A percentile compares a stretch with the other conserved stretches of the same genome.
phyloP scores from a whole-genome alignment of 2,888 invertebrate genomes.

The Tridacna crocea region DNA sequence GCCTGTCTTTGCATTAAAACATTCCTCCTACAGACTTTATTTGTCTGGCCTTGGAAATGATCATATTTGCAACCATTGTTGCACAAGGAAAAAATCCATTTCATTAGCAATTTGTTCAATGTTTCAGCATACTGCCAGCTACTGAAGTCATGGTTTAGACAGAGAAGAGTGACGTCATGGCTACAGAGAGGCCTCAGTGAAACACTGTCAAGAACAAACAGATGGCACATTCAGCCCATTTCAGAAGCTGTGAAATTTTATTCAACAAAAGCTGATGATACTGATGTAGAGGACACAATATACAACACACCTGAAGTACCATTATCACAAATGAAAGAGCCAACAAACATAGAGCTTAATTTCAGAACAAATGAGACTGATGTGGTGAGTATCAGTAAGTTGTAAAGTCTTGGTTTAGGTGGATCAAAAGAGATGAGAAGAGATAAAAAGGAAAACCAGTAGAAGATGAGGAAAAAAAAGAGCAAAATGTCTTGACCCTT shows the following conservation, averaged over 20 bases:
- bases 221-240: not conserved
- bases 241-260: not conserved
- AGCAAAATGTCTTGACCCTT: too few species aligned
- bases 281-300: too few species aligned
- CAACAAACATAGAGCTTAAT: constrained; percentile 24
- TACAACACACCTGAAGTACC: too few species aligned
- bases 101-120: not conserved
- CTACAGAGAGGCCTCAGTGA: not conserved
- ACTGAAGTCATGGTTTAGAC: constrained; percentile 26
- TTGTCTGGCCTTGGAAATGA: too few species aligned
- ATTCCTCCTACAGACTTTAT: too few species aligned
- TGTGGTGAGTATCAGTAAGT: constrained; percentile 27
- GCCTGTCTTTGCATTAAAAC: too few species aligned
- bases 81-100: too few species aligned
- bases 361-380: constrained; percentile 44
- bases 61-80: too few species aligned
- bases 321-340: not conserved
- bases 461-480: not conserved
- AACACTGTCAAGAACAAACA: not conserved
- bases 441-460: not conserved
- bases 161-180: not conserved
- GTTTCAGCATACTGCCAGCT: constrained; percentile 47
- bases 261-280: not conserved
- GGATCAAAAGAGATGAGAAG: not conserved
- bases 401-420: not conserved